Conservation (phyloP, 2,113 vertebrate genomes). For the Shinisaurus crocodilurus region DNA sequence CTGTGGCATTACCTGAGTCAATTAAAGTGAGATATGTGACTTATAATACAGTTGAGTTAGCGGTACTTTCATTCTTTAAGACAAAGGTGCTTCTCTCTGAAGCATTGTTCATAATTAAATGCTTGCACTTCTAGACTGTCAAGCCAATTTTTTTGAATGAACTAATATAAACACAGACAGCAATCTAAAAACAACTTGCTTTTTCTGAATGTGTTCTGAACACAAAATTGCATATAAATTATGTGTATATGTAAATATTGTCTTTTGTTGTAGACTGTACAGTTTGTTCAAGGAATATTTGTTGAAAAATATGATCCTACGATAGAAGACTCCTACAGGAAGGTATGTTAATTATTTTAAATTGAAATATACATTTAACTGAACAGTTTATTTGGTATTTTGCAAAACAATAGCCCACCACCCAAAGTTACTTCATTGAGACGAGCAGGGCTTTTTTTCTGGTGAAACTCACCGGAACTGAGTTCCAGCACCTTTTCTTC, state of each 20-base stretch:
- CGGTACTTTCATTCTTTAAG: neutral
- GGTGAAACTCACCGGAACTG: too few relatives aligned
- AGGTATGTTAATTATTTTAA: slow-evolving; percentile 71
- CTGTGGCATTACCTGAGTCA: neutral
- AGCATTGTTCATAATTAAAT: neutral
- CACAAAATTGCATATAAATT: neutral
- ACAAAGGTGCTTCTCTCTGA: neutral
- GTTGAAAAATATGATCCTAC: slow-evolving; percentile 89
- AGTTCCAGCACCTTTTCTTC: too few relatives aligned
- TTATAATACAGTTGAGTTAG: neutral
- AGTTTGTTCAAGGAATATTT: slow-evolving; percentile 91
- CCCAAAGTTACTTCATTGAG: neutral
- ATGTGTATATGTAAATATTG: slow-evolving; percentile 22
- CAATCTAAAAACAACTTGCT: neutral
- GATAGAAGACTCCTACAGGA: slow-evolving; percentile 89
- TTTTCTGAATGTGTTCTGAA: neutral
- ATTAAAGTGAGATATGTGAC: neutral
- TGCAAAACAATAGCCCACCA: neutral
- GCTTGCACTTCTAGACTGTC: neutral
- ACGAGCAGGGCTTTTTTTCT: too few relatives aligned
- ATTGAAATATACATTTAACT: neutral
- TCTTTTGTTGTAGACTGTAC: slow-evolving; percentile 83
- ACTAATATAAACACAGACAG: neutral
- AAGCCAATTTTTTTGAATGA: neutral
- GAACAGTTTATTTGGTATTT: neutral